These are phyloP conservation scores for Xiphophorus maculatus DNA, from an alignment of 2,113 vertebrate species.

Conservation along the genomic window DNA sequence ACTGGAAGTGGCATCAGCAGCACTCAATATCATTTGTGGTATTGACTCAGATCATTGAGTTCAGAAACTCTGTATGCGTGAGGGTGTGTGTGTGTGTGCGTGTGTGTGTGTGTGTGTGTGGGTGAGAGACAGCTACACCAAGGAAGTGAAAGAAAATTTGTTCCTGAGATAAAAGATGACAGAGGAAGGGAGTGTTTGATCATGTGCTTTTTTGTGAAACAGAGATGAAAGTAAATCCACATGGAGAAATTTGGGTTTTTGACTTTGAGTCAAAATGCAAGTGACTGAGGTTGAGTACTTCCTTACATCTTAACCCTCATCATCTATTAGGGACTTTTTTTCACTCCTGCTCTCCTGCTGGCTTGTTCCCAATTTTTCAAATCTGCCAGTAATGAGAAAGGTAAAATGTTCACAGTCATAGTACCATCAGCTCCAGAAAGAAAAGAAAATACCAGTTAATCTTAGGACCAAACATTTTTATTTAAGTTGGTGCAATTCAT, in stretches of 20 bases:
- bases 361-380: background rate
- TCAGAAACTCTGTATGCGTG: background rate
- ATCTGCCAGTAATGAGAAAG: background rate
- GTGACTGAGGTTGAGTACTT: constrained; percentile 4
- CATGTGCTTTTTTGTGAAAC: constrained; percentile 1
- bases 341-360: background rate
- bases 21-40: constrained; percentile 44
- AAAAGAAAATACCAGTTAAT: background rate
- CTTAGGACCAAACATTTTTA: background rate
- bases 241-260: constrained; percentile 15
- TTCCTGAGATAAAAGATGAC: background rate
- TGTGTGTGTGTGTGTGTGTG: too few species aligned
- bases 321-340: background rate
- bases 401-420: background rate
- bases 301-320: background rate
- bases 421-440: background rate
- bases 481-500: background rate
- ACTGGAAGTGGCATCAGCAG: constrained; percentile 28
- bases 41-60: constrained; percentile 30
- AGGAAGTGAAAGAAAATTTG: constrained; percentile 14
- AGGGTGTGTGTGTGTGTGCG: background rate
- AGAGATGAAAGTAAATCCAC: background rate
- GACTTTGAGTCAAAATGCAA: constrained; percentile 1
- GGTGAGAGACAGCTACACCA: background rate
- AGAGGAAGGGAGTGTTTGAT: constrained; percentile 9